A percentile compares a stretch with the other conserved stretches of the same genome.
phyloP scores from a whole-genome alignment of 2,888 invertebrate genomes.

The Abrostola tripartita region DNA sequence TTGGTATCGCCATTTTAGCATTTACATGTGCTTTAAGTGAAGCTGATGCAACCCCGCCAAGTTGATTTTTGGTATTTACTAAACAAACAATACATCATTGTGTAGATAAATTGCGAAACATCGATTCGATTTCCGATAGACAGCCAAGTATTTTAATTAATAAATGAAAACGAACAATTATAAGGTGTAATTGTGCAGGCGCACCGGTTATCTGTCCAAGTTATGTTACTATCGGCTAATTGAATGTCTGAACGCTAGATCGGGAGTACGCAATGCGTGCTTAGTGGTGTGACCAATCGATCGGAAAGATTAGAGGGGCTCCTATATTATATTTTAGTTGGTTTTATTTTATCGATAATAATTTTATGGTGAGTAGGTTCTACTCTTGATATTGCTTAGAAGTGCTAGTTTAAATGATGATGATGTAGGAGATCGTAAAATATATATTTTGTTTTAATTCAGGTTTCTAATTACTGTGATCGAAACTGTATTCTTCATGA shows the following conservation, averaged over 20 bases:
- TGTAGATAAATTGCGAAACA: constrained; percentile 30
- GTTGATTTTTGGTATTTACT: not conserved
- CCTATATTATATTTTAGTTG: constrained; percentile 30
- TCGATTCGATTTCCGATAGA: constrained; percentile 50
- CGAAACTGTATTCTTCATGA: too few relatives aligned
- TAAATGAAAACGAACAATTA: constrained; percentile 59
- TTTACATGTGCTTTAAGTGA: too few relatives aligned
- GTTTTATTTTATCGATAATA: constrained; percentile 20
- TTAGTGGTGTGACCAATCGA: constrained; percentile 45
- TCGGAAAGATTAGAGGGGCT: constrained; percentile 40
- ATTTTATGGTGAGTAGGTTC: constrained; percentile 11
- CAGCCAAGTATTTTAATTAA: constrained; percentile 55
- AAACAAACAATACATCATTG: constrained; percentile 32
- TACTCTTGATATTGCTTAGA: not conserved
- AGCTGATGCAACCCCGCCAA: too few relatives aligned
- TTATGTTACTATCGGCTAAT: constrained; percentile 55
- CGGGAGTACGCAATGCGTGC: constrained; percentile 48
- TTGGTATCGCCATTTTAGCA: too few relatives aligned
- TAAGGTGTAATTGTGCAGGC: constrained; percentile 52
- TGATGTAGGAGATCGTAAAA: too few relatives aligned
- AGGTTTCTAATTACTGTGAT: too few relatives aligned
- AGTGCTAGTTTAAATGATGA: too few relatives aligned
- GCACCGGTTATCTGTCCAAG: constrained; percentile 49
- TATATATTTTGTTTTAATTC: too few relatives aligned
- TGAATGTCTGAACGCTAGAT: constrained; percentile 51